A percentile compares a stretch with the other conserved stretches of the same genome.
These are phyloP conservation scores for Peromyscus californicus DNA, from an alignment of 2,113 vertebrate genomes.

Conservation along the genomic window DNA sequence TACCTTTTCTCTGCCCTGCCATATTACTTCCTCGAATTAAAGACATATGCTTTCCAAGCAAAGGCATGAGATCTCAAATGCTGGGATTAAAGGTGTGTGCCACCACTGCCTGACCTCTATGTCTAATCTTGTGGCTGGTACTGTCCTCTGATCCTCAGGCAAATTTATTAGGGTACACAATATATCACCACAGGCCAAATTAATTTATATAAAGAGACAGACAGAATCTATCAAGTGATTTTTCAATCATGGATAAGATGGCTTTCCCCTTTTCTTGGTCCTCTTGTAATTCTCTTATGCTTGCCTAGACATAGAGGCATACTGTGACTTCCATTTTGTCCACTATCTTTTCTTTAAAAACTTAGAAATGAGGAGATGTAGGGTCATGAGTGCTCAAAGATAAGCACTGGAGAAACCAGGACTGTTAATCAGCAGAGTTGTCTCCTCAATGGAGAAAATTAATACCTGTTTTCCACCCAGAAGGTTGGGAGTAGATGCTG, in stretches of 20 bases:
- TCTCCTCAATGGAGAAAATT: background rate
- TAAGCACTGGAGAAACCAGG: background rate
- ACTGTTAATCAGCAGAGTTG: background rate
- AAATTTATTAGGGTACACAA: too few relatives aligned
- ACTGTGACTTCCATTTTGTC: background rate
- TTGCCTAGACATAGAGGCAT: background rate
- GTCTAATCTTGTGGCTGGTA: too few relatives aligned
- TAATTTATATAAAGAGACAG: background rate
- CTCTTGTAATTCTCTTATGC: background rate
- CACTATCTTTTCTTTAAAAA: background rate
- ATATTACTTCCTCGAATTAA: too few relatives aligned
- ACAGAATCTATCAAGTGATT: background rate
- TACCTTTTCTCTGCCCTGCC: too few relatives aligned
- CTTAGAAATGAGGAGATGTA: background rate
- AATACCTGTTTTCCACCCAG: background rate
- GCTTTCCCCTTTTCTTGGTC: background rate
- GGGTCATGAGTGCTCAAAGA: background rate
- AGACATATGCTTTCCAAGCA: too few relatives aligned
- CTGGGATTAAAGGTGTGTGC: too few relatives aligned
- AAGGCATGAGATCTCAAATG: too few relatives aligned
- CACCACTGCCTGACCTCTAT: too few relatives aligned
- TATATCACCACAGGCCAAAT: background rate
- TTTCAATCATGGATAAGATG: background rate
- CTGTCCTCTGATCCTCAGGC: too few relatives aligned
- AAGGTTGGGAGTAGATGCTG: background rate